Conservation (phyloP, 2,113 vertebrate genomes). For the Terrapene triunguis region DNA sequence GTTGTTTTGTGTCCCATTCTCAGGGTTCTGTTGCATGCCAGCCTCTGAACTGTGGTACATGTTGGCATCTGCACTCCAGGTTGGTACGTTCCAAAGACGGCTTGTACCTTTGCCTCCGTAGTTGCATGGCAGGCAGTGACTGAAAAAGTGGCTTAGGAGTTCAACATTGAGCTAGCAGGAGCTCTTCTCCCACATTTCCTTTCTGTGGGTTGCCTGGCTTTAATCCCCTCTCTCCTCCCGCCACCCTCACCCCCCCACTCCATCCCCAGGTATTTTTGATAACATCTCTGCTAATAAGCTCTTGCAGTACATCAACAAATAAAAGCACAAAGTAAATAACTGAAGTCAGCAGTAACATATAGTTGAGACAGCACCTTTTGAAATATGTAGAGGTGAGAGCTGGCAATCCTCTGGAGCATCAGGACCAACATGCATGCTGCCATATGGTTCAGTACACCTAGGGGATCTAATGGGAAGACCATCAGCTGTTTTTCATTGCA, state of each 20-base stretch:
- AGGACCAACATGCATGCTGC: background rate
- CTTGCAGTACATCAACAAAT: constrained; percentile 46
- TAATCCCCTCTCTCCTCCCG: background rate
- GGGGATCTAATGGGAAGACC: background rate
- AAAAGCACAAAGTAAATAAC: constrained; percentile 70
- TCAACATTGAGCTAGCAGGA: background rate
- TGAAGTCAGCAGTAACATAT: constrained; percentile 58
- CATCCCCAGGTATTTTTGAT: constrained; percentile 57
- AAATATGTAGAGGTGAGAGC: constrained; percentile 39
- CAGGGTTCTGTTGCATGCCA: constrained; percentile 23
- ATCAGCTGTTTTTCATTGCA: constrained; percentile 57
- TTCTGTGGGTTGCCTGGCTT: background rate
- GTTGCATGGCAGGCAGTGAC: constrained; percentile 22
- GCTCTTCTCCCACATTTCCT: background rate
- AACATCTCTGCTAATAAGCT: constrained; percentile 47
- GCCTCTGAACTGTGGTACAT: background rate
- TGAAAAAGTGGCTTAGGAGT: background rate
- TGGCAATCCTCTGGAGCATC: constrained; percentile 31
- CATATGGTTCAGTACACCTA: constrained; percentile 49
- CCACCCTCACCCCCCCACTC: background rate
- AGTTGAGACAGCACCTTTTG: constrained; percentile 4
- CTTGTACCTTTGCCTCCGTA: constrained; percentile 15
- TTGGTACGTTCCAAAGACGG: background rate
- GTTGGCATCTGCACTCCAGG: constrained; percentile 30
- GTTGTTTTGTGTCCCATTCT: background rate